Evolutionary conservation across 2,797 vertebrate genomes (phyloP).

Genomic region (Tokudaia muenninki): DNA sequence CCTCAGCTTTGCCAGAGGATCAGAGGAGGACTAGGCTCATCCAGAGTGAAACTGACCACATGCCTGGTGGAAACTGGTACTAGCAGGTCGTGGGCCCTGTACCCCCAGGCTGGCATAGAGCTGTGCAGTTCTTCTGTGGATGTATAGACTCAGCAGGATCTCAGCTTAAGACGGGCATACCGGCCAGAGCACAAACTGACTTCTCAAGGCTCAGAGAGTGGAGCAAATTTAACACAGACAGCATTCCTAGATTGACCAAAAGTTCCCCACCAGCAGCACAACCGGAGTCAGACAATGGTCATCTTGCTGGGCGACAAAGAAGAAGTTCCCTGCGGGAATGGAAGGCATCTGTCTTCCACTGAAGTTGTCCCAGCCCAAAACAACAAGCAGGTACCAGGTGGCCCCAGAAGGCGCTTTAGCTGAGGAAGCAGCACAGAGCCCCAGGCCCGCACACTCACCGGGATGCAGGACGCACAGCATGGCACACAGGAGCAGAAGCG

Average conservation of each 20-base stretch:
- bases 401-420: neutral
- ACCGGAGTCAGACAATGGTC: rapidly evolving
- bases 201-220: too few relatives aligned
- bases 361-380: neutral
- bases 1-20: neutral
- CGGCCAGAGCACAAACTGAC: rapidly evolving
- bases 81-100: neutral
- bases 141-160: neutral
- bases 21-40: neutral
- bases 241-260: neutral
- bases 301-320: neutral
- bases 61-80: neutral
- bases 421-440: neutral
- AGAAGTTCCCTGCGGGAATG: neutral
- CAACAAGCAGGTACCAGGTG: neutral
- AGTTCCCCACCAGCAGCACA: neutral
- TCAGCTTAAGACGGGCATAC: neutral
- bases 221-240: neutral
- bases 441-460: constrained; percentile 43
- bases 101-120: neutral
- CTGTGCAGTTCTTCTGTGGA: neutral
- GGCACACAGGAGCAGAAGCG: constrained; percentile 59
- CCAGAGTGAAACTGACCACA: neutral
- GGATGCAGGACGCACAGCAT: constrained; percentile 11
- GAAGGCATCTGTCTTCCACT: neutral